phyloP scores from a whole-genome alignment of 2,797 vertebrate genomes.

The Xenopus petersii region DNA sequence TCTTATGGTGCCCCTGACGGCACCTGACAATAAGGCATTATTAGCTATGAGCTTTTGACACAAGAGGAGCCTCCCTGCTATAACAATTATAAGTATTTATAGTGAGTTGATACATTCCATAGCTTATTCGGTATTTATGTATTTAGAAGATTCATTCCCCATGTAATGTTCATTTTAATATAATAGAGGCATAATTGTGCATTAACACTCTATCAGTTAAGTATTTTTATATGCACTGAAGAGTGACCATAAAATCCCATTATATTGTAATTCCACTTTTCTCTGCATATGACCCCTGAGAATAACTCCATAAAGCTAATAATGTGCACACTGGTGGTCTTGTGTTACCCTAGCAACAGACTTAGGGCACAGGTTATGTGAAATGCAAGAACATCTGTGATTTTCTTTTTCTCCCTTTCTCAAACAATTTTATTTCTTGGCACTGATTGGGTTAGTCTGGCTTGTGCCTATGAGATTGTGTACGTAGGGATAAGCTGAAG shows the following conservation, averaged over 20 bases:
- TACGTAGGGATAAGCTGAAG: constrained; percentile 59
- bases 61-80: too few species aligned
- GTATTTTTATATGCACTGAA: neutral
- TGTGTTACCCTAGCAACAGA: constrained; percentile 90
- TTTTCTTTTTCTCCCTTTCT: constrained; percentile 71
- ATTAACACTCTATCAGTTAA: neutral
- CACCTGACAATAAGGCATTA: too few species aligned
- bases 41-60: too few species aligned
- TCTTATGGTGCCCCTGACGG: too few species aligned
- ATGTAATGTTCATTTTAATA: too few species aligned
- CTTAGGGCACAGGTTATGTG: constrained; percentile 82
- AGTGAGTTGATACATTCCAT: too few species aligned
- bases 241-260: neutral
- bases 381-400: constrained; percentile 86
- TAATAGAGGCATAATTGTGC: neutral
- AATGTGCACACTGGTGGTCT: constrained; percentile 83
- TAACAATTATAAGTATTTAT: too few species aligned
- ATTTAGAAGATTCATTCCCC: too few species aligned
- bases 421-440: constrained; percentile 74
- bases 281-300: constrained; percentile 72
- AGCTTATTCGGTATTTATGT: too few species aligned
- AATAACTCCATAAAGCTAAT: constrained; percentile 88
- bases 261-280: constrained; percentile 68
- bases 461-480: constrained; percentile 64
- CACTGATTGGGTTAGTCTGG: constrained; percentile 57